Base-by-base conservation (phyloP, 2,113 vertebrate species). In the Phyllostomus hastatus region DNA sequence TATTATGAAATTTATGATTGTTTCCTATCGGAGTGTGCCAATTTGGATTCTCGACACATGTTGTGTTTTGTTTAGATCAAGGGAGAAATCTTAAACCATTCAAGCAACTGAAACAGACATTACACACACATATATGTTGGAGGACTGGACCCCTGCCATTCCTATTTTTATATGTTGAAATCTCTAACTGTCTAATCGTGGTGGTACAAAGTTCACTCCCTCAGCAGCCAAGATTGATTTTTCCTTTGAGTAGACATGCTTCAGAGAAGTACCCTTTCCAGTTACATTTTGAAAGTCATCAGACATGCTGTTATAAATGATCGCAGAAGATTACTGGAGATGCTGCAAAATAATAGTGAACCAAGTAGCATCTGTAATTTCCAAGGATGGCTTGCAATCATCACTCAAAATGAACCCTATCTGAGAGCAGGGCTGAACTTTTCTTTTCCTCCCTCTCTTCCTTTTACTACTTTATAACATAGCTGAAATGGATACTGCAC, bases 261-360 rank as follows among this genome's bases (percentile, higher is more conserved):
- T 97, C 95, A 96, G 97, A 97, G 97, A 99, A 98, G 98, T 98
- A 98, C 97, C 97, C 97, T 98, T 98, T 98, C 98, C 98, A 96
- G 96, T 98, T 98, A 97, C 86, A 80, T 98, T 98, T 98, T 98
- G 98, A 98, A 99, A 98, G 98, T 98, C 98, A 98, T 98, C 98
- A 98, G 98, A 97, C 98, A 98, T 97, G 98, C 98, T 98, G 98
- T 98, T 98, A 98, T 96, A 99, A 99, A 98, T 98, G 98, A 98
- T 98, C 98, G 98, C 81, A 35, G 98, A 98, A 98, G 98, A 98
- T 98, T 98, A 98, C 98, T 98, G 92, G 97, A 98, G 98, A 98
- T 97, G 98, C 97, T 97, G 97, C 96, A 98, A 98, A 98, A 99
- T 98, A 99, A 98, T 97, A 98, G 98, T 97, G 98, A 98, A 98